phyloP scores from a whole-genome alignment of 2,888 invertebrate genomes.

The Apodemia hepburni region DNA sequence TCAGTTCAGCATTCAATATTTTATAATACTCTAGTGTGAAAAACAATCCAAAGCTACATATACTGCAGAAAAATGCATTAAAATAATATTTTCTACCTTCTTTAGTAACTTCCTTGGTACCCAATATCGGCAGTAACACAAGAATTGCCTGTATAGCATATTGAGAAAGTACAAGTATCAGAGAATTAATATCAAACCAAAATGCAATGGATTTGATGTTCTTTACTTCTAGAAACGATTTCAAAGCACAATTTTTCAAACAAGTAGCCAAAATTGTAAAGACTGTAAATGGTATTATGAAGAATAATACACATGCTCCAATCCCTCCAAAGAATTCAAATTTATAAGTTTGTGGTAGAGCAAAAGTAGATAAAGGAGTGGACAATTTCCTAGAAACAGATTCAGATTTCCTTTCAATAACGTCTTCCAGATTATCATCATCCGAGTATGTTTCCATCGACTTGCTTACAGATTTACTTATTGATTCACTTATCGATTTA shows the following conservation, averaged over 20 bases:
- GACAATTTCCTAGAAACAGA: conserved; percentile 60
- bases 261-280: conserved; percentile 58
- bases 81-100: conserved; percentile 51
- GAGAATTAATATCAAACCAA: conserved; percentile 53
- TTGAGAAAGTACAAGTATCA: conserved; percentile 53
- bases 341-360: conserved; percentile 43
- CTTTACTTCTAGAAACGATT: conserved; percentile 44
- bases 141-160: conserved; percentile 69
- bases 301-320: conserved; percentile 48
- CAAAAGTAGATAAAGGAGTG: conserved; percentile 58
- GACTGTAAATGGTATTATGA: conserved; percentile 57
- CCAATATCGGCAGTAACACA: conserved; percentile 77
- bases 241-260: conserved; percentile 54
- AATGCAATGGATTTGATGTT: conserved; percentile 37
- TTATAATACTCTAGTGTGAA: conserved; percentile 69
- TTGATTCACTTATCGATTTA: conserved; percentile 50
- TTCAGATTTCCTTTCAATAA: conserved; percentile 45
- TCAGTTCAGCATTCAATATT: conserved; percentile 59
- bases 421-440: conserved; percentile 59
- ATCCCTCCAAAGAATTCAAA: conserved; percentile 67
- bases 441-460: conserved; percentile 62
- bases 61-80: conserved; percentile 78
- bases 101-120: conserved; percentile 55
- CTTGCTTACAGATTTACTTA: conserved; percentile 31
- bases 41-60: conserved; percentile 56